A percentile compares a stretch with the other conserved stretches of the same genome.
These are phyloP conservation scores for Barnardius zonarius DNA, from an alignment of 2,113 vertebrate species.

Conservation along the genomic window DNA sequence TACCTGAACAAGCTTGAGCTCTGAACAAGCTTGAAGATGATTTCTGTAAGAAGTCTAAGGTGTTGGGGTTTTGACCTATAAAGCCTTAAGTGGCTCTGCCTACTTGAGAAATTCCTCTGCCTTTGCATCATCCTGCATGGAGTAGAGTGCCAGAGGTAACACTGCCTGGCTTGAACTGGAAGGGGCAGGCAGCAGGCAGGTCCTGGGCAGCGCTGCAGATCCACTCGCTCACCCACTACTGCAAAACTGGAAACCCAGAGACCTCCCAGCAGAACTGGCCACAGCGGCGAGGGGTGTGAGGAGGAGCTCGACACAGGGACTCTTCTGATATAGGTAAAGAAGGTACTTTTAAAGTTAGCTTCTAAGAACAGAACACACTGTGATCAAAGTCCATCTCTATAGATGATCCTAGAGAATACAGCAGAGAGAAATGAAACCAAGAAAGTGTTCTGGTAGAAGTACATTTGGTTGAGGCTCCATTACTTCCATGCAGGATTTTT, in stretches of 20 bases:
- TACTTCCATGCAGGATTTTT: background rate
- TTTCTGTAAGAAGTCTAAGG: conserved; percentile 23
- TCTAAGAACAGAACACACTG: background rate
- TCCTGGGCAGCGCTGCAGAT: background rate
- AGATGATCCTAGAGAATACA: background rate
- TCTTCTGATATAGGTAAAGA: background rate
- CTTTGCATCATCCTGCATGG: background rate
- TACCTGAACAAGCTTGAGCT: background rate
- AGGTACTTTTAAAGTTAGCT: background rate
- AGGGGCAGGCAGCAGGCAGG: background rate
- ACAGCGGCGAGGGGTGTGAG: background rate
- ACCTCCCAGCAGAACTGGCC: background rate
- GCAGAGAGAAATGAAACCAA: background rate
- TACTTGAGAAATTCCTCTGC: conserved; percentile 46
- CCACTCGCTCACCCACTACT: background rate
- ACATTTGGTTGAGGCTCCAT: background rate
- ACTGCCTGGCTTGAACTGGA: background rate
- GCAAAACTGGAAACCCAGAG: background rate
- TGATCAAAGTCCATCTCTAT: background rate
- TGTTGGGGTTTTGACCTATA: conserved; percentile 53
- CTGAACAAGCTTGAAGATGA: background rate
- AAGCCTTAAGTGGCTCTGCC: conserved; percentile 32
- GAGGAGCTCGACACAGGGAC: background rate
- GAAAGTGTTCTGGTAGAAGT: background rate
- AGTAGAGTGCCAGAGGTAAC: background rate